A percentile compares a stretch with the other conserved stretches of the same genome.
Conservation (phyloP, 2,113 vertebrate species). For the Dendropsophus ebraccatus region DNA sequence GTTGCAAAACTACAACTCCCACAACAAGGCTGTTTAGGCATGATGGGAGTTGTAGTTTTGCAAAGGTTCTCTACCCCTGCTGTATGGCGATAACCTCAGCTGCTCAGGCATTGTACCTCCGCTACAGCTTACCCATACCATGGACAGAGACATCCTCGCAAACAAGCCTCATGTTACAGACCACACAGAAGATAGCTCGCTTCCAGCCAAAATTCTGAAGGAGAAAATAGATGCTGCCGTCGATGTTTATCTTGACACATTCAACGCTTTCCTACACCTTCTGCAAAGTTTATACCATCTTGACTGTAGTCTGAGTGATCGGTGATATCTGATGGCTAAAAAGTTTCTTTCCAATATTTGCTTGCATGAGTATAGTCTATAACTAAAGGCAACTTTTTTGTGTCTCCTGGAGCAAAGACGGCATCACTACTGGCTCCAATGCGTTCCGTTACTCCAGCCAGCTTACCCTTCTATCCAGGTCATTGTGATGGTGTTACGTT, state of each 20-base stretch:
- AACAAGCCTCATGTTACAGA: constrained; percentile 59
- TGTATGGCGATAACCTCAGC: constrained; percentile 40
- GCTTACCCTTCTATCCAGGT: not conserved
- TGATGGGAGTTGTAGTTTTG: no score
- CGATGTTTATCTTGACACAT: constrained; percentile 59
- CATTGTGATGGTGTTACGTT: not conserved
- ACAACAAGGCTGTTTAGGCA: no score
- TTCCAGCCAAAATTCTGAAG: constrained; percentile 36
- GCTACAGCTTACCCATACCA: constrained; percentile 43
- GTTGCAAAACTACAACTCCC: no score
- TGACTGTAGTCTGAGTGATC: constrained; percentile 4
- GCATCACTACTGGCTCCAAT: not conserved
- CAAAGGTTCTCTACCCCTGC: no score
- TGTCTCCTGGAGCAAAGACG: not conserved
- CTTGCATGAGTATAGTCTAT: not conserved
- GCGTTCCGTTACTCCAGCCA: not conserved
- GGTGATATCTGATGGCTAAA: not conserved
- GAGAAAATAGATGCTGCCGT: constrained; percentile 44
- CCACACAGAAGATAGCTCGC: constrained; percentile 54
- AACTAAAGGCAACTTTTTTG: not conserved
- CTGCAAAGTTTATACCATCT: constrained; percentile 49
- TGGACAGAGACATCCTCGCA: constrained; percentile 58
- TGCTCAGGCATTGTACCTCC: constrained; percentile 34
- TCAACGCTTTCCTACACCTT: constrained; percentile 48
- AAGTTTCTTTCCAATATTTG: not conserved